A percentile compares a stretch with the other conserved stretches of the same genome.
Evolutionary conservation across 2,888 invertebrate genomes (phyloP).

Genomic region (Uropetala carovei): DNA sequence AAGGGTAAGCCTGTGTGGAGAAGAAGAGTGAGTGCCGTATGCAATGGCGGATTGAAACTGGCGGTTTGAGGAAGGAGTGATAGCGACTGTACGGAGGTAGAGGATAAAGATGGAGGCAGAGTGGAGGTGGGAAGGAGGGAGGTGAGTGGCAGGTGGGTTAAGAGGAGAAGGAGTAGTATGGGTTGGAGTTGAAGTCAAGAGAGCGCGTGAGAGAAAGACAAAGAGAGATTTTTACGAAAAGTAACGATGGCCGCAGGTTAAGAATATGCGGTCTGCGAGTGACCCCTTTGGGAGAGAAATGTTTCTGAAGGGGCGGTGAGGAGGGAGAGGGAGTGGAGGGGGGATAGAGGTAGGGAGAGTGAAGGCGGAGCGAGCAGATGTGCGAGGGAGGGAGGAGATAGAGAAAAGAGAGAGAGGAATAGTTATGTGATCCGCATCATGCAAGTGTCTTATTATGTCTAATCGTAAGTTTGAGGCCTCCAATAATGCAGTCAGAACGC

Average conservation of each 20-base stretch:
- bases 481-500: neutral
- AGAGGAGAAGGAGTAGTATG: neutral
- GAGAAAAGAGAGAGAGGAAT: neutral
- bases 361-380: slow-evolving; percentile 24
- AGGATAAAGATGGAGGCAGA: neutral
- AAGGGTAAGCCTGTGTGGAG: neutral
- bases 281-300: neutral
- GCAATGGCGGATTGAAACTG: neutral
- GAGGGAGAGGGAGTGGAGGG: neutral
- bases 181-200: neutral
- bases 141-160: neutral
- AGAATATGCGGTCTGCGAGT: slow-evolving; percentile 62
- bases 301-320: neutral
- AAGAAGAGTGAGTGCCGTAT: neutral
- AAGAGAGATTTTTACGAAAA: slow-evolving; percentile 61
- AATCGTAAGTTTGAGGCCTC: neutral
- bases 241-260: slow-evolving; percentile 61
- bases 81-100: too few relatives aligned
- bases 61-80: neutral
- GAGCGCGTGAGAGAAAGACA: slow-evolving; percentile 15
- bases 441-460: slow-evolving; percentile 44
- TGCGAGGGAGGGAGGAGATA: slow-evolving; percentile 8
- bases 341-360: neutral
- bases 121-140: neutral
- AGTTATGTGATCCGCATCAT: slow-evolving; percentile 28